Evolutionary conservation across 2,797 vertebrate species (phyloP).

Genomic region (Anisognathus igniventris): DNA sequence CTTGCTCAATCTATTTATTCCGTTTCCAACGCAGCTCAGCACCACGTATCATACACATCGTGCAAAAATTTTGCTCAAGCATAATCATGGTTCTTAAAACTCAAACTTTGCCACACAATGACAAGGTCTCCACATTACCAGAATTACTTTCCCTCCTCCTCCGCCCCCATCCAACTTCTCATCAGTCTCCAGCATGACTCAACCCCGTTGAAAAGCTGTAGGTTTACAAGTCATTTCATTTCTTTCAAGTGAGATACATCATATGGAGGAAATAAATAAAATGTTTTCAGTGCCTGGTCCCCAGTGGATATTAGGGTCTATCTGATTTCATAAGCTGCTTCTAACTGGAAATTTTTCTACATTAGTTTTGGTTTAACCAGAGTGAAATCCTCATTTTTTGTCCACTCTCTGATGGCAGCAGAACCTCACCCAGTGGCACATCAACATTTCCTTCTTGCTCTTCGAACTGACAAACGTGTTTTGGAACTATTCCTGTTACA

Average conservation of each 20-base stretch:
- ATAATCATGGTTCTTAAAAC: constrained; percentile 29
- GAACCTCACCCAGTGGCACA: background rate
- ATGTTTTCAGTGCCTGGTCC: background rate
- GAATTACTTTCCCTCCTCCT: constrained; percentile 36
- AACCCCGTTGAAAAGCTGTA: constrained; percentile 33
- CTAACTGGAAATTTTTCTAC: background rate
- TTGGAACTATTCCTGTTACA: background rate
- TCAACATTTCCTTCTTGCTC: background rate
- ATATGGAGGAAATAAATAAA: constrained; percentile 36
- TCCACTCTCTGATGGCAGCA: background rate
- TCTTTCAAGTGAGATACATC: background rate
- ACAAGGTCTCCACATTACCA: constrained; percentile 47
- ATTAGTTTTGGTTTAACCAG: background rate
- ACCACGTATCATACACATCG: background rate
- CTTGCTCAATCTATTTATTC: background rate
- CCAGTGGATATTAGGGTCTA: background rate
- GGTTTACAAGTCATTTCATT: constrained; percentile 35
- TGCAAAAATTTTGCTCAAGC: background rate
- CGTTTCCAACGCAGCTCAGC: background rate
- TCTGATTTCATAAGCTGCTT: background rate
- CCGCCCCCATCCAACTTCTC: background rate
- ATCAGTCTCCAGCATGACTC: constrained; percentile 38
- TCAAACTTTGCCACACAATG: constrained; percentile 30
- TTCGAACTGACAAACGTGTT: background rate
- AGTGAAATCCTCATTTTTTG: background rate